These are phyloP conservation scores for Stenodera caucasica DNA, from an alignment of 2,888 invertebrate genomes.

Conservation along the genomic window DNA sequence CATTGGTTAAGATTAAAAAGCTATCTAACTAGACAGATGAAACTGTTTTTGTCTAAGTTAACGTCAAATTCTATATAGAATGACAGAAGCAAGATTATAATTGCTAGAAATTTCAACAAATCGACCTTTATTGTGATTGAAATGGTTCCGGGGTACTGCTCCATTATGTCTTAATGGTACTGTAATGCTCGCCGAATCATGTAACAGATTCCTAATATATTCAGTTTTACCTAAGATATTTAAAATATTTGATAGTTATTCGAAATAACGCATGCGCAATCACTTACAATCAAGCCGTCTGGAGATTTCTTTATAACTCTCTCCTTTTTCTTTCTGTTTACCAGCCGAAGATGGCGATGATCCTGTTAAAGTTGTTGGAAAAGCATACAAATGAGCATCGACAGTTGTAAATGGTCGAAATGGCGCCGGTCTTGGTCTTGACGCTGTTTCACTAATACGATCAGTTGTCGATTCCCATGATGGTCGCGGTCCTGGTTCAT, in stretches of 20 bases:
- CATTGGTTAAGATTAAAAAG: not conserved
- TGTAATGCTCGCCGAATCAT: conserved; percentile 54
- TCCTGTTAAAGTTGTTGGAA: conserved; percentile 38
- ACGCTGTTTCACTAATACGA: conserved; percentile 26
- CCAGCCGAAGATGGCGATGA: conserved; percentile 32
- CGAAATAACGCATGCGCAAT: not conserved
- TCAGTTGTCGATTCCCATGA: conserved; percentile 53
- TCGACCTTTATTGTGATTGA: conserved; percentile 52
- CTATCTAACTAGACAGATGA: not conserved
- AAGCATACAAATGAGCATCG: conserved; percentile 27
- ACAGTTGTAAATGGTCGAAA: conserved; percentile 36
- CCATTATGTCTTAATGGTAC: conserved; percentile 51
- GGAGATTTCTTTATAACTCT: conserved; percentile 52
- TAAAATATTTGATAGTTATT: no score
- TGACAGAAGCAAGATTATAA: not conserved
- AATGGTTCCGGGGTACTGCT: conserved; percentile 52
- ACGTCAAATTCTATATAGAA: not conserved
- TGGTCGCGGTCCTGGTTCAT: conserved; percentile 59
- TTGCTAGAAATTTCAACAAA: not conserved
- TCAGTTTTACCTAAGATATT: conserved; percentile 50
- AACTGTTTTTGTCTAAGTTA: not conserved
- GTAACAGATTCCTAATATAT: conserved; percentile 53
- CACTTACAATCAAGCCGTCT: conserved; percentile 52
- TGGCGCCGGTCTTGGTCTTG: conserved; percentile 32
- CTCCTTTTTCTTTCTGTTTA: conserved; percentile 53